Conservation (phyloP, 2,888 invertebrate species). For the Brenthis daphne region DNA sequence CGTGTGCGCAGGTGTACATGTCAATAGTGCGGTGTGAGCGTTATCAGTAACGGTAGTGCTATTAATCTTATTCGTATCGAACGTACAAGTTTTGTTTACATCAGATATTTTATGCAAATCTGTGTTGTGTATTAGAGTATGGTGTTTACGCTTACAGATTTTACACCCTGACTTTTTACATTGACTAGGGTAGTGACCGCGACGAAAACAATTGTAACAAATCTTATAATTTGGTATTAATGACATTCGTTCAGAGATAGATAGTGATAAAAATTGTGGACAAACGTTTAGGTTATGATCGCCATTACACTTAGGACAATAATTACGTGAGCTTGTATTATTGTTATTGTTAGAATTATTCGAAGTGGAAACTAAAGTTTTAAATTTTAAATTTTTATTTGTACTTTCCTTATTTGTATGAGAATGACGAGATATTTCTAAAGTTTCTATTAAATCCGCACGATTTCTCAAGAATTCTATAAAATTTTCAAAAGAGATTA, state of each 20-base stretch:
- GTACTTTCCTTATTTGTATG: neutral
- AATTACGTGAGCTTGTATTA: no score
- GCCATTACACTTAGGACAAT: constrained; percentile 29
- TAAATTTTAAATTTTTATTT: neutral
- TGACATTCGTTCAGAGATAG: constrained; percentile 35
- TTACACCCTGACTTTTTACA: constrained; percentile 30
- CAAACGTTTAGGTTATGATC: constrained; percentile 38
- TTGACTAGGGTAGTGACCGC: constrained; percentile 38
- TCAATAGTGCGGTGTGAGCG: no score
- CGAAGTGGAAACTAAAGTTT: no score
- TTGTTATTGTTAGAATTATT: no score
- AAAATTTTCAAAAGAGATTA: constrained; percentile 28
- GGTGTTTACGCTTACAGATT: no score
- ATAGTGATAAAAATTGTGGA: constrained; percentile 37
- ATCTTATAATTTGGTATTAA: constrained; percentile 36
- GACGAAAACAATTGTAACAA: constrained; percentile 41
- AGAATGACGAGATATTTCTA: neutral
- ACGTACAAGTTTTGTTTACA: no score
- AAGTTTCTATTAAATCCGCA: constrained; percentile 42
- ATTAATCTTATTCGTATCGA: neutral
- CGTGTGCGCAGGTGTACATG: no score
- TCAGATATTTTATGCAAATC: no score
- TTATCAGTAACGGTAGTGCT: neutral
- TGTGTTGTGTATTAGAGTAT: no score
- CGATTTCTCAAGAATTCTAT: constrained; percentile 37